phyloP scores from a whole-genome alignment of 2,888 invertebrate genomes.

The Tetropium fuscum region DNA sequence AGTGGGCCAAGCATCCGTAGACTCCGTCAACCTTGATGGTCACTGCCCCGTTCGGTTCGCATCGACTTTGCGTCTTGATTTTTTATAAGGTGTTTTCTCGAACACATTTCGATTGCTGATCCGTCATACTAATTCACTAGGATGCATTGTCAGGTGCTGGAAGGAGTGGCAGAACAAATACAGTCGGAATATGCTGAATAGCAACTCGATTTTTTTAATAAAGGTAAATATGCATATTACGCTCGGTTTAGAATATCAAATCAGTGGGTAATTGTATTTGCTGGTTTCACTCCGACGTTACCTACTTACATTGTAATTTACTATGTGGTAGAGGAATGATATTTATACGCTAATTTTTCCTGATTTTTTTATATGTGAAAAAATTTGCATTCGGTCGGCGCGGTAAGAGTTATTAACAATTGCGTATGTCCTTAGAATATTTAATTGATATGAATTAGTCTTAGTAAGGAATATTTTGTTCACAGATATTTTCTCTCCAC shows the following conservation, averaged over 20 bases:
- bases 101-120: slow-evolving; percentile 22
- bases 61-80: slow-evolving; percentile 17
- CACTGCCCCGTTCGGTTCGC: slow-evolving; percentile 27
- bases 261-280: slow-evolving; percentile 16
- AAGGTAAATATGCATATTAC: slow-evolving; percentile 21
- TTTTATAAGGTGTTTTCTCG: slow-evolving; percentile 25
- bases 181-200: slow-evolving; percentile 16
- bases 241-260: slow-evolving; percentile 20
- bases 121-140: slow-evolving; percentile 24
- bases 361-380: not conserved
- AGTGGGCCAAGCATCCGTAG: slow-evolving; percentile 31
- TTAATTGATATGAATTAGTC: too few relatives aligned
- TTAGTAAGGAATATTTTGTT: too few relatives aligned
- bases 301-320: slow-evolving; percentile 11
- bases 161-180: slow-evolving; percentile 20
- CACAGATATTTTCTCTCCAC: too few relatives aligned
- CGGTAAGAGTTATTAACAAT: too few relatives aligned
- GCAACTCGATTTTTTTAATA: slow-evolving; percentile 18
- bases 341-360: not conserved
- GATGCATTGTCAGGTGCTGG: slow-evolving; percentile 18
- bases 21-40: slow-evolving; percentile 33
- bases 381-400: too few relatives aligned
- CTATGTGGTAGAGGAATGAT: not conserved
- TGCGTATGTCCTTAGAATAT: too few relatives aligned
- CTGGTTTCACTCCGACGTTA: slow-evolving; percentile 6